A percentile compares a stretch with the other conserved stretches of the same genome.
Conservation (phyloP, 2,888 invertebrate species). For the Leucophenga montana region DNA sequence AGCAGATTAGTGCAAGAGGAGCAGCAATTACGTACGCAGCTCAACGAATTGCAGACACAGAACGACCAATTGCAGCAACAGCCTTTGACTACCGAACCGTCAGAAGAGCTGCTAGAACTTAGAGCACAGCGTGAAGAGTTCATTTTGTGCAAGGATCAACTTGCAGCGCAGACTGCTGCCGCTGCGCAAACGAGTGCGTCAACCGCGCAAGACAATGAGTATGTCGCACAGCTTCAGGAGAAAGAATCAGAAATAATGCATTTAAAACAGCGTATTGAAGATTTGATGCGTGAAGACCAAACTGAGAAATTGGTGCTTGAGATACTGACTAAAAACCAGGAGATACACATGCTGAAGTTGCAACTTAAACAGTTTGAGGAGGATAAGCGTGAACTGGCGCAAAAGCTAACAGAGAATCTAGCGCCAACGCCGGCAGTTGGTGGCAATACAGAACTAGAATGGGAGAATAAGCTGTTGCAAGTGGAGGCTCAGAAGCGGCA, state of each 20-base stretch:
- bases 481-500: slow-evolving; percentile 55
- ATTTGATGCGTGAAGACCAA: slow-evolving; percentile 73
- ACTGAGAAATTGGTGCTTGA: slow-evolving; percentile 71
- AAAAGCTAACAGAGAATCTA: slow-evolving; percentile 29
- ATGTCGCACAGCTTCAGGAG: slow-evolving; percentile 63
- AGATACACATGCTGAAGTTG: slow-evolving; percentile 71
- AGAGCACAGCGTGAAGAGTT: background rate
- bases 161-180: slow-evolving; percentile 32
- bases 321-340: slow-evolving; percentile 71
- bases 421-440: slow-evolving; percentile 11
- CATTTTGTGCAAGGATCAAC: background rate
- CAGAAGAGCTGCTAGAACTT: slow-evolving; percentile 11
- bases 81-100: slow-evolving; percentile 14
- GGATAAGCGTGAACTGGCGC: slow-evolving; percentile 70
- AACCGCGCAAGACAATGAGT: slow-evolving; percentile 50
- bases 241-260: slow-evolving; percentile 70
- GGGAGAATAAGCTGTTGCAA: slow-evolving; percentile 39
- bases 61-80: slow-evolving; percentile 33
- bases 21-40: slow-evolving; percentile 14
- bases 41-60: slow-evolving; percentile 33
- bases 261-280: slow-evolving; percentile 70
- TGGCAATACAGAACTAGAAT: slow-evolving; percentile 19
- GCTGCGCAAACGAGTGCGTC: slow-evolving; percentile 15
- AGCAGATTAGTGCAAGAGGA: slow-evolving; percentile 8
- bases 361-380: slow-evolving; percentile 73